These are phyloP conservation scores for Gallinago undulata DNA, from an alignment of 2,113 vertebrate species.

Conservation along the genomic window DNA sequence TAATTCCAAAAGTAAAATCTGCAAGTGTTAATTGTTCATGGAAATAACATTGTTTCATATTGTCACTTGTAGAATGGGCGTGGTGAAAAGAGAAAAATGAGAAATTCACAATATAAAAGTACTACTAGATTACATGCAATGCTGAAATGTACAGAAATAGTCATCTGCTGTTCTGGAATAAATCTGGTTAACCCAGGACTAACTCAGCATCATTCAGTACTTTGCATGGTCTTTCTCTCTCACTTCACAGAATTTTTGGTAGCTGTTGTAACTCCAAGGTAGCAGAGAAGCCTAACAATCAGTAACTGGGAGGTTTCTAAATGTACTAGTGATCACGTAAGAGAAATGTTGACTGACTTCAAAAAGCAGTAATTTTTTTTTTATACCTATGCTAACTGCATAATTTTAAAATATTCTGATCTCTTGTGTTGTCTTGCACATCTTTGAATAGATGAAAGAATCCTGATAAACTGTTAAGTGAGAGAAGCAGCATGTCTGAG, in stretches of 20 bases:
- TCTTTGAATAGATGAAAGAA: neutral
- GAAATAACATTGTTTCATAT: neutral
- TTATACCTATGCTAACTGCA: neutral
- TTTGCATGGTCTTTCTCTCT: neutral
- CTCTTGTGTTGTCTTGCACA: neutral
- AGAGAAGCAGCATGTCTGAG: neutral
- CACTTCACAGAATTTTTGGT: neutral
- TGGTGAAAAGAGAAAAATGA: neutral
- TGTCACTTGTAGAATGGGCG: neutral
- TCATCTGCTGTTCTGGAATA: neutral
- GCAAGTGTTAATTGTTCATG: neutral
- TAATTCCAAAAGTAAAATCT: neutral
- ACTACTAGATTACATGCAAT: neutral
- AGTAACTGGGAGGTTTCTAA: neutral
- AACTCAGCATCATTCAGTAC: rapidly evolving
- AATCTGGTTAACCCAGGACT: neutral
- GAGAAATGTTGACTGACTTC: neutral
- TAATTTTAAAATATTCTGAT: neutral
- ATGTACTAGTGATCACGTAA: neutral
- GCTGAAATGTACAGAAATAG: neutral
- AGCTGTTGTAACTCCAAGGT: neutral
- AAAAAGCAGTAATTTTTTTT: neutral
- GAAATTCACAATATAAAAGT: neutral
- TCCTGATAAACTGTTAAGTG: neutral
- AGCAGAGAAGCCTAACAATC: neutral